Evolutionary conservation across 2,888 invertebrate species (phyloP), one percentile per base, ranked within the genome.

Genomic region (Cyrtodaria siliqua): DNA sequence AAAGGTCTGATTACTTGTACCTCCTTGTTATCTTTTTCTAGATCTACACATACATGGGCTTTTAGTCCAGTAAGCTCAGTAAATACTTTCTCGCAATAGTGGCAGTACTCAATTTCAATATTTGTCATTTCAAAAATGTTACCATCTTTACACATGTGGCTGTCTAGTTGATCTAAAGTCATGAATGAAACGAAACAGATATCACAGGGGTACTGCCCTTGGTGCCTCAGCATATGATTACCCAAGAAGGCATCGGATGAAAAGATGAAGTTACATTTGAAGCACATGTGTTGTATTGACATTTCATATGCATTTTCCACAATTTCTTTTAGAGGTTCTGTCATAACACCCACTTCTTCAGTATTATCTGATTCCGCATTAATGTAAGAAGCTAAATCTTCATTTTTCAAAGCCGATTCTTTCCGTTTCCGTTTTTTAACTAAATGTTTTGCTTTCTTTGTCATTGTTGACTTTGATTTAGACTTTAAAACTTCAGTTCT

Each of bases 141-240:
- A 20, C 44, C 44, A 18, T 44, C 20, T 20, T 44, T 44, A 20
- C 44, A 44, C 3, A 44, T 20, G 16, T 44, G 44, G 44, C 20
- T 44, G n/a, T 3, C 6, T 6, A 44, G 44, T 18, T 20, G 16
- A 3, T 16, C 20, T 4, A 20, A 44, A 20, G n/a, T 44, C 16
- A 9, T 6, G 16, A 44, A 44, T 3, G 20, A 16, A 16, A 6
- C n/a, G 16, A 44, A 44, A 44, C 44, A 44, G 20, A 44, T 18
- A 44, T 44, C 44, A 44, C 44, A 44, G 4, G 44, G 44, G 16
- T 18, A 44, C 6, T 20, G 16, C 4, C 44, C 44, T 16, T 44
- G n/a, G n/a, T 44, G 44, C 16, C 44, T 44, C n/a, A 44, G n/a
- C 44, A 18, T 44, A 20, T 44, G 44, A 44, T 44, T 44, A 18